Evolutionary conservation across 2,888 invertebrate species (phyloP).

Genomic region (Lasioglossum villosulum): DNA sequence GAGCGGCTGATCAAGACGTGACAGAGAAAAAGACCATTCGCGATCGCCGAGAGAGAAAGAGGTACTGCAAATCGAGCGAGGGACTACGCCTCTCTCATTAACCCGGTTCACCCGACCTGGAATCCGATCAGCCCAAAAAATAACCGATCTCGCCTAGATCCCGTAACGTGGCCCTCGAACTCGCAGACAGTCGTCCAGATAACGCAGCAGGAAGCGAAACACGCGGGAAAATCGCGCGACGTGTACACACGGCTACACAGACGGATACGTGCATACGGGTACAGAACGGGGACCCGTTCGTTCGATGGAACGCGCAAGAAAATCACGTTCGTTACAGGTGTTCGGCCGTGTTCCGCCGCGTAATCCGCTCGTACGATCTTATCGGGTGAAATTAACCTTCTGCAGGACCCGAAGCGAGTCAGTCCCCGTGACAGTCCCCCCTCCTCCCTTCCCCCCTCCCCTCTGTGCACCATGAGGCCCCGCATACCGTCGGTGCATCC

Average conservation of each 20-base stretch:
- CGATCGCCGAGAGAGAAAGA: neutral
- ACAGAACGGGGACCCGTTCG: conserved; percentile 42
- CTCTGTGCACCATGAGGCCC: neutral
- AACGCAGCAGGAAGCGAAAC: conserved; percentile 2
- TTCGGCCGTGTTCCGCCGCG: conserved; percentile 65
- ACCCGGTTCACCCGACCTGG: conserved; percentile 51
- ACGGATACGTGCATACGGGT: neutral
- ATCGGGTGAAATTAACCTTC: conserved; percentile 67
- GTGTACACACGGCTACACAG: neutral
- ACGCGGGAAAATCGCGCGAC: conserved; percentile 33
- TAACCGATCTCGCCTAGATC: conserved; percentile 28
- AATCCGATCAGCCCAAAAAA: conserved; percentile 34
- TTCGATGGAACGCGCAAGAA: conserved; percentile 59
- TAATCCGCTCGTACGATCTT: conserved; percentile 69
- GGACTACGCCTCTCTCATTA: conserved; percentile 46
- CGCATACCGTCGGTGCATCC: conserved; percentile 66
- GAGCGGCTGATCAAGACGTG: conserved; percentile 33
- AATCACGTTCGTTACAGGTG: conserved; percentile 71
- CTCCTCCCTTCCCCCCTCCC: neutral
- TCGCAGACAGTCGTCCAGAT: conserved; percentile 17
- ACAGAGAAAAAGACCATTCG: conserved; percentile 19
- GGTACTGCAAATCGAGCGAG: neutral
- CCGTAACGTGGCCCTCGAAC: conserved; percentile 30
- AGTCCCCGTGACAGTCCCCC: conserved; percentile 64
- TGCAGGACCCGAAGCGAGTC: conserved; percentile 57